A percentile compares a stretch with the other conserved stretches of the same genome.
phyloP scores from a whole-genome alignment of 2,113 vertebrate genomes.

The Globicephala melas region DNA sequence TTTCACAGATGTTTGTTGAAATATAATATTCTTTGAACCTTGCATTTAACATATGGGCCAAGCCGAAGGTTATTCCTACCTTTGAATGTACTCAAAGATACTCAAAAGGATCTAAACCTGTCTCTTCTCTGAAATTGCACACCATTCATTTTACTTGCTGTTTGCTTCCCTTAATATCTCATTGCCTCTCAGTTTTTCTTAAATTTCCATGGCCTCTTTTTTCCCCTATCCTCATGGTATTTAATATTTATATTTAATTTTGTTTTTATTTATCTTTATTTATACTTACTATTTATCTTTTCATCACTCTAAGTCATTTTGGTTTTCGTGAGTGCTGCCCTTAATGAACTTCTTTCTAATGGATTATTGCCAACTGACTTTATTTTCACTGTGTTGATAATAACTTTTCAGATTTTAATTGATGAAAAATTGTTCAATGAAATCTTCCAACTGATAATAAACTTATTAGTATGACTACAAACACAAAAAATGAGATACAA shows the following conservation, averaged over 20 bases:
- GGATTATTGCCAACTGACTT: neutral
- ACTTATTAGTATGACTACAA: neutral
- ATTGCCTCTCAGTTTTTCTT: neutral
- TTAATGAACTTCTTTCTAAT: neutral
- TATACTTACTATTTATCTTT: neutral
- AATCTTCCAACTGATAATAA: neutral
- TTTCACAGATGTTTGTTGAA: neutral
- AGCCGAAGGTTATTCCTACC: neutral
- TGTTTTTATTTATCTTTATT: neutral
- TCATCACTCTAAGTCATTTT: neutral
- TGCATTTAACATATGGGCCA: neutral
- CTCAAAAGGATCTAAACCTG: neutral
- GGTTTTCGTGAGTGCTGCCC: neutral
- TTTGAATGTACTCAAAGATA: neutral
- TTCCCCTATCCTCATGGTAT: neutral
- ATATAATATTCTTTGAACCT: neutral
- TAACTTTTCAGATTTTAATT: slow-evolving; percentile 6
- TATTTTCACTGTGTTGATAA: neutral
- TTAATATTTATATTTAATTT: slow-evolving; percentile 42
- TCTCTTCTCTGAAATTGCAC: neutral
- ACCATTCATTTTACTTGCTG: neutral
- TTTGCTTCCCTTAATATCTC: neutral
- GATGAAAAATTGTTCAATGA: neutral
- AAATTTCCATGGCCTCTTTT: neutral
- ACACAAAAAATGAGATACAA: neutral